Conservation (phyloP, 64 coral and sea anemone species). For the Anthopleura sola region DNA sequence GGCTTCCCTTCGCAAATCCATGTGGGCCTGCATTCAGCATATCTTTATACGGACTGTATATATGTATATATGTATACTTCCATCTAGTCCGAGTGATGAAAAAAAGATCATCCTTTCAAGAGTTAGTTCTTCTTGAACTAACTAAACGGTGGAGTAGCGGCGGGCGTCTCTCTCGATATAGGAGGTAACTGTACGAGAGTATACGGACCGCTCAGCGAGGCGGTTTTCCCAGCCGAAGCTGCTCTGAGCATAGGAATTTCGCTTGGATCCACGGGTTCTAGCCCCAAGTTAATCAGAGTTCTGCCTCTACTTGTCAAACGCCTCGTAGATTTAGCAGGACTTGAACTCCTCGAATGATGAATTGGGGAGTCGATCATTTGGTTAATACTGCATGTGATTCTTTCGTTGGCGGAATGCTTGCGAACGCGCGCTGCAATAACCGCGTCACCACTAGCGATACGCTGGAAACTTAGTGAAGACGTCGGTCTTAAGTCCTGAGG, state of each 20-base stretch:
- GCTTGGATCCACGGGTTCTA: slow-evolving; percentile 60
- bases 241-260: slow-evolving; percentile 73
- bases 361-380: slow-evolving; percentile 16
- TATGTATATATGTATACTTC: neutral
- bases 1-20: no score
- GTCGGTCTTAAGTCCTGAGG: slow-evolving; percentile 50
- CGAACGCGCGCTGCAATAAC: slow-evolving; percentile 48
- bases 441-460: slow-evolving; percentile 28
- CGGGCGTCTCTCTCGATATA: slow-evolving; percentile 43
- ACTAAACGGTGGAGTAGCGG: slow-evolving; percentile 23
- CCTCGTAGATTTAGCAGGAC: slow-evolving; percentile 8
- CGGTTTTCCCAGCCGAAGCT: slow-evolving; percentile 33
- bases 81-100: neutral
- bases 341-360: slow-evolving; percentile 22
- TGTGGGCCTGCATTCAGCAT: no score
- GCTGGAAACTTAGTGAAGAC: slow-evolving; percentile 51
- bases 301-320: slow-evolving; percentile 19
- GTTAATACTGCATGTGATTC: slow-evolving; percentile 50
- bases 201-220: slow-evolving; percentile 39
- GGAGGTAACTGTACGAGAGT: slow-evolving; percentile 81
- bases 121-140: neutral
- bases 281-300: slow-evolving; percentile 63
- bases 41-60: no score
- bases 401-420: slow-evolving; percentile 31
- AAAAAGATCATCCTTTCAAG: neutral